Conservation (phyloP, 2,888 invertebrate genomes). For the Bombylius major region DNA sequence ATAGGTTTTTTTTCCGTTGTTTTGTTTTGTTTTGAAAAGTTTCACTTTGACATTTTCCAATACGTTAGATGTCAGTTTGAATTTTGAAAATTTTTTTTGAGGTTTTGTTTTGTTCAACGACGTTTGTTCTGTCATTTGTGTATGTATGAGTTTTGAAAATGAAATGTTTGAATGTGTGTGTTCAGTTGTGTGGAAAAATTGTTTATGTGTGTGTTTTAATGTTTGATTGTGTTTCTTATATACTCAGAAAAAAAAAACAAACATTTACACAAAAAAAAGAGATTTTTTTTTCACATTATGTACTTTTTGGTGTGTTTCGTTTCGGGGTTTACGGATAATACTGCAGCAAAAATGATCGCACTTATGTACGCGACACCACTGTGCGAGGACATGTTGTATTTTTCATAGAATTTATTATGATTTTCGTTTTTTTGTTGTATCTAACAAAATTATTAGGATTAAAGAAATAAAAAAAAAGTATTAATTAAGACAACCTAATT, state of each 20-base stretch:
- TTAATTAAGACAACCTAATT: not conserved
- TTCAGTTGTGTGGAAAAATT: not conserved
- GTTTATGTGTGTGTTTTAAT: not conserved
- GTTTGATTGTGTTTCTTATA: too few species aligned
- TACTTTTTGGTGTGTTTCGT: not conserved
- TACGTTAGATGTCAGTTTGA: too few species aligned
- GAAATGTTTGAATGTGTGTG: too few species aligned
- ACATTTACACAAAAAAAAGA: not conserved
- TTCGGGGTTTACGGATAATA: not conserved
- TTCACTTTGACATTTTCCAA: too few species aligned
- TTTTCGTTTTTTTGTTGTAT: not conserved
- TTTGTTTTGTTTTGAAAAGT: too few species aligned
- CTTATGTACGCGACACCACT: slow-evolving; percentile 5
- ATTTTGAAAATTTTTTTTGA: too few species aligned
- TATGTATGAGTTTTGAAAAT: too few species aligned
- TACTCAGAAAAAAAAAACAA: too few species aligned
- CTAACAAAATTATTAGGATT: not conserved
- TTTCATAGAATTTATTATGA: not conserved
- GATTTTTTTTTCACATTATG: not conserved
- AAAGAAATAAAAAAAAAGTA: too few species aligned
- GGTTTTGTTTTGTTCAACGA: too few species aligned
- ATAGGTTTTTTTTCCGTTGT: too few species aligned
- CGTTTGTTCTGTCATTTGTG: too few species aligned
- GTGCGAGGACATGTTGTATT: not conserved
- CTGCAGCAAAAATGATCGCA: slow-evolving; percentile 2